Evolutionary conservation across 2,888 invertebrate genomes (phyloP).

Genomic region (Andrena hattorfiana): DNA sequence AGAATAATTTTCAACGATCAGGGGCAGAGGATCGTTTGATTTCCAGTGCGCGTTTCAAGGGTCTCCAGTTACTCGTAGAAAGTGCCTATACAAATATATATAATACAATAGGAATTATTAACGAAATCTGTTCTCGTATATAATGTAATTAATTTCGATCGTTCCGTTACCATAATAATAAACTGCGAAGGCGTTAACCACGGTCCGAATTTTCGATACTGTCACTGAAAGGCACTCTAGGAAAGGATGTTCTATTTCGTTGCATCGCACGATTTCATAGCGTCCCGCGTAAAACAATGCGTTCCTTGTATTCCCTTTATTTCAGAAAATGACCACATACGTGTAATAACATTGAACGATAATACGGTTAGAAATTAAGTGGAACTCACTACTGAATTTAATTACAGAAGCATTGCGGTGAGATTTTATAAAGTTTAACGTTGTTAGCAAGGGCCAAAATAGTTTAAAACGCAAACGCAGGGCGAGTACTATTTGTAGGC

Average conservation of each 20-base stretch:
- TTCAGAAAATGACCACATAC: constrained; percentile 40
- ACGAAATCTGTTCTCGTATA: constrained; percentile 29
- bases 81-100: constrained; percentile 80
- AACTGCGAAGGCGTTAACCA: constrained; percentile 72
- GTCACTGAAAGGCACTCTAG: constrained; percentile 42
- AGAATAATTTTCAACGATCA: constrained; percentile 39
- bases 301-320: constrained; percentile 30
- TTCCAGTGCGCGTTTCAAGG: constrained; percentile 57
- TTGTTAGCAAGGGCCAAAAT: constrained; percentile 37
- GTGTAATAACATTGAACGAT: constrained; percentile 54
- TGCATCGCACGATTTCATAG: constrained; percentile 30
- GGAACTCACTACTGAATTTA: constrained; percentile 73
- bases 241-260: constrained; percentile 27
- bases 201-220: constrained; percentile 66
- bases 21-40: constrained; percentile 45
- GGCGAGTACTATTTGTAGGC: constrained; percentile 30
- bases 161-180: constrained; percentile 69
- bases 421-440: constrained; percentile 40
- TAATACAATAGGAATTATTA: constrained; percentile 69
- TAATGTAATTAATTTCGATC: constrained; percentile 33
- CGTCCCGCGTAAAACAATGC: constrained; percentile 28
- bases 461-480: constrained; percentile 22
- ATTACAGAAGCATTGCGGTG: constrained; percentile 70
- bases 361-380: constrained; percentile 64
- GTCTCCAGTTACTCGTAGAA: constrained; percentile 81